Conservation (phyloP, 92 coral and sea anemone genomes). For the Zoanthus sansibaricus region DNA sequence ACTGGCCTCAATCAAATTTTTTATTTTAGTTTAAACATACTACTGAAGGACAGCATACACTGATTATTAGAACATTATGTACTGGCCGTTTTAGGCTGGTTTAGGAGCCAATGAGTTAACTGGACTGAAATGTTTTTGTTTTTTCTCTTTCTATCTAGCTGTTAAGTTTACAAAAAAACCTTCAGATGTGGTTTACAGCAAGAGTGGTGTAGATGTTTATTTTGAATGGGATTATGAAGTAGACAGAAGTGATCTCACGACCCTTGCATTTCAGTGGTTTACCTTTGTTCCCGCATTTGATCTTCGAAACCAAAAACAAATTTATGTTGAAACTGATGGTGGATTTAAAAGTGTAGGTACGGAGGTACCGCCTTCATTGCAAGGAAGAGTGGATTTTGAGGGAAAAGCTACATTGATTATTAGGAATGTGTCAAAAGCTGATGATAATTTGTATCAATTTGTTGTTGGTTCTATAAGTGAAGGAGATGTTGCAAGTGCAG, state of each 20-base stretch:
- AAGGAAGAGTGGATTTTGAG: no score
- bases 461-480: no score
- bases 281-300: not conserved
- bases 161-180: not conserved
- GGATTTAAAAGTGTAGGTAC: not conserved
- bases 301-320: not conserved
- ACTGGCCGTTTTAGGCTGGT: no score
- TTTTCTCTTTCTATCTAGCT: not conserved
- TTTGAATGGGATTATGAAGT: not conserved
- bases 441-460: no score
- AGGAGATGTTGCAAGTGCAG: not conserved
- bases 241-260: not conserved
- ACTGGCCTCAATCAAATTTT: no score
- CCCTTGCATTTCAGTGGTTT: not conserved
- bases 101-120: no score
- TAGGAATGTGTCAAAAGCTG: no score
- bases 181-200: not conserved
- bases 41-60: no score
- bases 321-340: not conserved
- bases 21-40: no score
- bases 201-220: not conserved
- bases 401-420: no score
- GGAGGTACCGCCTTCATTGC: not conserved
- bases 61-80: no score
- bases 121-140: no score